A percentile compares a stretch with the other conserved stretches of the same genome.
Evolutionary conservation across 2,797 vertebrate species (phyloP).

Genomic region (Moxostoma hubbsi): DNA sequence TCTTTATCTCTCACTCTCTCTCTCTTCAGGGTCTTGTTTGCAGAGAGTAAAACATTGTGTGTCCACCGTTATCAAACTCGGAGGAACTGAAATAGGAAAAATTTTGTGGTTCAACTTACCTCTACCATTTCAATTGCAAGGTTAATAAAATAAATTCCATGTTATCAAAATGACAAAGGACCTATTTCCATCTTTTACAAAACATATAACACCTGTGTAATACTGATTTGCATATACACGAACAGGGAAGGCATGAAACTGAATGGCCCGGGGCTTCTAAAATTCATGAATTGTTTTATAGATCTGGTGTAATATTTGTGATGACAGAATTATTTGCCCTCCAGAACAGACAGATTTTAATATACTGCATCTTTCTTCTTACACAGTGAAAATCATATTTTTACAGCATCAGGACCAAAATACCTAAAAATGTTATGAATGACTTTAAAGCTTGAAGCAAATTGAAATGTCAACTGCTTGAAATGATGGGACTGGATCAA

Average conservation of each 20-base stretch:
- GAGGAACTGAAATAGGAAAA: neutral
- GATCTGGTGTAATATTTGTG: conserved; percentile 37
- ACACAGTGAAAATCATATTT: conserved; percentile 17
- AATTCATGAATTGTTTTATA: conserved; percentile 43
- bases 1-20: conserved; percentile 17
- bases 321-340: conserved; percentile 52
- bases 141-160: conserved; percentile 1
- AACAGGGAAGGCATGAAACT: conserved; percentile 14
- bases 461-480: conserved; percentile 13
- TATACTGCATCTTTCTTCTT: conserved; percentile 32
- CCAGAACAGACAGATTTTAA: conserved; percentile 40
- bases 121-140: neutral
- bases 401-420: conserved; percentile 12
- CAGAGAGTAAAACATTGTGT: conserved; percentile 33
- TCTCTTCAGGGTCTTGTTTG: conserved; percentile 42
- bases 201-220: conserved; percentile 36
- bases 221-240: conserved; percentile 43
- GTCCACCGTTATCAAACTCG: conserved; percentile 17
- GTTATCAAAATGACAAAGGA: conserved; percentile 41
- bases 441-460: conserved; percentile 23
- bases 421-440: conserved; percentile 16
- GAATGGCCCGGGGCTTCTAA: conserved; percentile 13
- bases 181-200: conserved; percentile 40
- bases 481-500: conserved; percentile 37
- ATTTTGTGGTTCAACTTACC: conserved; percentile 23